phyloP scores from a whole-genome alignment of 1,140 invertebrate genomes.

The Drosophila simulans region DNA sequence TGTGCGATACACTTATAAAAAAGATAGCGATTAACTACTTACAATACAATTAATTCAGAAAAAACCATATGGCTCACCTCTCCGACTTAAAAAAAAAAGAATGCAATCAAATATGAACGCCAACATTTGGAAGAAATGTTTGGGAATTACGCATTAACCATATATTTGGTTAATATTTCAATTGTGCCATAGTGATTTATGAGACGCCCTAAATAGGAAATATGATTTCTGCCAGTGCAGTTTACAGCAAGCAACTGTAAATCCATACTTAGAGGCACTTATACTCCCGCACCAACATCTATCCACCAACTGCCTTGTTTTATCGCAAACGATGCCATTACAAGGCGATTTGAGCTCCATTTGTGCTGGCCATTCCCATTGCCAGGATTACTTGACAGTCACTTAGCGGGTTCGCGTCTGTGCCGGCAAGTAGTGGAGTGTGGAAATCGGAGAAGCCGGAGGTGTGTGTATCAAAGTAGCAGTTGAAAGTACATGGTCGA shows the following conservation, averaged over 20 bases:
- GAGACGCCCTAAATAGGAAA: no score
- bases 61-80: no score
- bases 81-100: background rate
- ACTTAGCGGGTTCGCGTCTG: conserved; percentile 51
- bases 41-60: background rate
- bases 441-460: conserved; percentile 12
- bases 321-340: conserved; percentile 63
- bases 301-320: conserved; percentile 34
- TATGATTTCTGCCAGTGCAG: conserved; percentile 17
- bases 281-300: background rate
- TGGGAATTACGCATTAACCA: background rate
- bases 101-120: background rate
- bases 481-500: conserved; percentile 44
- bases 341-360: conserved; percentile 67
- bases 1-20: conserved; percentile 19
- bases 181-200: background rate
- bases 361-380: conserved; percentile 57
- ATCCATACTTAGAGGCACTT: conserved; percentile 32
- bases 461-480: conserved; percentile 51
- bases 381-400: conserved; percentile 66
- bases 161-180: background rate
- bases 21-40: background rate
- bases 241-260: conserved; percentile 25
- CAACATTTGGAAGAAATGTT: background rate
- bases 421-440: conserved; percentile 1